A percentile compares a stretch with the other conserved stretches of the same genome.
phyloP scores from a whole-genome alignment of 2,888 invertebrate genomes.

The Lepeophtheirus nordmannii region DNA sequence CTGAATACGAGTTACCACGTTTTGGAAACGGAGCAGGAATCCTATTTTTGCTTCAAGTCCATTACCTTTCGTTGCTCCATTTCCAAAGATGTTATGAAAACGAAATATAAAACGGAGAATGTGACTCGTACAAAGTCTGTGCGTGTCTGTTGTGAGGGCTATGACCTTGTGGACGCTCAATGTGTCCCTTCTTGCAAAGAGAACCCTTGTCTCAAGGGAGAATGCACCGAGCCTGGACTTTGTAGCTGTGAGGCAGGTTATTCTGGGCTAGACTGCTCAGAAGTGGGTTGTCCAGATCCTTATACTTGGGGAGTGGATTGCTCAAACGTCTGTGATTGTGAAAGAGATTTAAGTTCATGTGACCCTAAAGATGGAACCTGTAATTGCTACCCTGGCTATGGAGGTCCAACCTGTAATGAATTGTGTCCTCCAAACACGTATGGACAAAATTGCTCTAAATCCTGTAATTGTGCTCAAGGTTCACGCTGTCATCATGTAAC shows the following conservation, averaged over 20 bases:
- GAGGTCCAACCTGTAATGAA: background rate
- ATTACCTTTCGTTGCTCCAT: background rate
- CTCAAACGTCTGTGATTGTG: constrained; percentile 5
- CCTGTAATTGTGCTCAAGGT: background rate
- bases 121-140: background rate
- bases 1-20: background rate
- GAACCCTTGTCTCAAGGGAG: constrained; percentile 7
- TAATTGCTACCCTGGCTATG: constrained; percentile 8
- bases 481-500: constrained; percentile 11
- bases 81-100: background rate
- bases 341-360: constrained; percentile 7
- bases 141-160: background rate
- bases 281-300: constrained; percentile 8
- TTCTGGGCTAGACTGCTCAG: background rate
- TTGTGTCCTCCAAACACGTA: constrained; percentile 1
- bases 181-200: background rate
- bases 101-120: background rate
- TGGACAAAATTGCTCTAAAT: constrained; percentile 7
- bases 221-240: background rate
- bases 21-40: background rate
- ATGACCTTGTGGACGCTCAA: background rate
- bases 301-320: constrained; percentile 12
- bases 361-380: constrained; percentile 1
- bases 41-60: constrained; percentile 2
- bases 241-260: background rate